phyloP scores from a whole-genome alignment of 2,113 vertebrate species.

The Mustela lutreola region DNA sequence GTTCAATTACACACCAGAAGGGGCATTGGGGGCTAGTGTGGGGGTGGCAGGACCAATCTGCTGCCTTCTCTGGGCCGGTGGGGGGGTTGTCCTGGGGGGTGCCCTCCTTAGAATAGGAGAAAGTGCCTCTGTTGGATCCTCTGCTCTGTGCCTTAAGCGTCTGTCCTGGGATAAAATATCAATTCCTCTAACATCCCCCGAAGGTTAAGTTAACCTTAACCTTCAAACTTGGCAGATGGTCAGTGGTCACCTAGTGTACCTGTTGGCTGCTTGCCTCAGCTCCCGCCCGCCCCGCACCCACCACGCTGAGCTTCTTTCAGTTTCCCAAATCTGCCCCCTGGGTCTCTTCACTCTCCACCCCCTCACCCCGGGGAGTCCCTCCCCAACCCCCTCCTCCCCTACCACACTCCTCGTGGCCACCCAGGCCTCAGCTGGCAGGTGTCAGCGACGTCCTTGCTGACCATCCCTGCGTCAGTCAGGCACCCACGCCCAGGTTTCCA shows the following conservation, averaged over 20 bases:
- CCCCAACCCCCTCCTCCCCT: neutral
- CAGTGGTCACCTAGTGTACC: rapidly evolving
- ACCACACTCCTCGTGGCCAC: no score
- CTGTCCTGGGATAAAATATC: neutral
- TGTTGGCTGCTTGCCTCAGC: no score
- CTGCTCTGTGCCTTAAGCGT: neutral
- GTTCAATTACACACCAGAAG: neutral
- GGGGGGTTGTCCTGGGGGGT: no score
- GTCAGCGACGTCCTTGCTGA: neutral
- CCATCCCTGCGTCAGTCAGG: neutral
- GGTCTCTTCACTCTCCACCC: neutral
- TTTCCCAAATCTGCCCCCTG: neutral
- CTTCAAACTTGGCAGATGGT: neutral
- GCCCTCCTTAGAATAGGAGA: neutral
- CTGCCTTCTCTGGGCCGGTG: neutral
- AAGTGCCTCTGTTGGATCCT: neutral
- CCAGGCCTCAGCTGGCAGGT: neutral
- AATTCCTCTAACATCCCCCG: neutral
- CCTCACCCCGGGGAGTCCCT: neutral
- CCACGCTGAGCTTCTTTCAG: neutral
- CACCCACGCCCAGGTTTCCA: neutral
- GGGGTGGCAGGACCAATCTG: neutral
- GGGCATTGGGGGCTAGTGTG: neutral
- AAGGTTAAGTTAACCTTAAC: neutral
- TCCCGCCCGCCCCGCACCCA: rapidly evolving